Conservation (phyloP, 2,113 vertebrate genomes). For the Ceyx melanurus region DNA sequence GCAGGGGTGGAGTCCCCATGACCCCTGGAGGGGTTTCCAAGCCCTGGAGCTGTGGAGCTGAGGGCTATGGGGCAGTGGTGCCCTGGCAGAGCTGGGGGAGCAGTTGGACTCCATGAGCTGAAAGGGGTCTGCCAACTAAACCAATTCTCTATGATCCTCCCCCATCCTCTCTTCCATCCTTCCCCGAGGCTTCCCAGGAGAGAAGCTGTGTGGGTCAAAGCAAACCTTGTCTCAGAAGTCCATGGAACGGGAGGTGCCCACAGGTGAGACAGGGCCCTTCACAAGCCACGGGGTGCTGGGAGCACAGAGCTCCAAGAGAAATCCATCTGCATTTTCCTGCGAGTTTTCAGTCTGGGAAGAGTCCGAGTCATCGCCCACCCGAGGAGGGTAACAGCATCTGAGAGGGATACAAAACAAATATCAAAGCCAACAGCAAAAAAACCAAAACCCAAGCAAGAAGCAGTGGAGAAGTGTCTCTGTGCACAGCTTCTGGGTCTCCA, state of each 20-base stretch:
- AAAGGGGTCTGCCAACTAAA: neutral
- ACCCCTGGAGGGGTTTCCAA: too few relatives aligned
- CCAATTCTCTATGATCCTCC: neutral
- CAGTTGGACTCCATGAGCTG: neutral
- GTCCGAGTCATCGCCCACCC: neutral
- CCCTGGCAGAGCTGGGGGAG: too few relatives aligned
- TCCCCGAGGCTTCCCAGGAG: neutral
- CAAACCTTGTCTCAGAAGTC: neutral
- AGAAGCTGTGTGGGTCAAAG: neutral
- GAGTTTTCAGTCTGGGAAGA: neutral
- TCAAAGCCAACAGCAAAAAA: too few relatives aligned
- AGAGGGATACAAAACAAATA: neutral
- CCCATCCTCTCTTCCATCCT: neutral
- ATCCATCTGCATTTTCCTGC: neutral
- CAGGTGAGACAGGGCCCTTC: neutral
- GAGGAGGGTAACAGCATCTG: neutral
- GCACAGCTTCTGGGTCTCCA: constrained; percentile 19
- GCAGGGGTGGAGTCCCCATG: too few relatives aligned
- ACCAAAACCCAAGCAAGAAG: neutral
- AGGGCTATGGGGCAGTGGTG: too few relatives aligned
- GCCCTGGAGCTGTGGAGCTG: too few relatives aligned
- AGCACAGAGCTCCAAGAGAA: neutral
- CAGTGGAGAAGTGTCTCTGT: neutral
- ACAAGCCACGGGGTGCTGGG: neutral
- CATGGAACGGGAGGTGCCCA: neutral